Percentiles rank a stretch among this genome's conserved stretches.
Evolutionary conservation across 2,113 vertebrate species (phyloP).

Genomic region (Apteryx mantelli): DNA sequence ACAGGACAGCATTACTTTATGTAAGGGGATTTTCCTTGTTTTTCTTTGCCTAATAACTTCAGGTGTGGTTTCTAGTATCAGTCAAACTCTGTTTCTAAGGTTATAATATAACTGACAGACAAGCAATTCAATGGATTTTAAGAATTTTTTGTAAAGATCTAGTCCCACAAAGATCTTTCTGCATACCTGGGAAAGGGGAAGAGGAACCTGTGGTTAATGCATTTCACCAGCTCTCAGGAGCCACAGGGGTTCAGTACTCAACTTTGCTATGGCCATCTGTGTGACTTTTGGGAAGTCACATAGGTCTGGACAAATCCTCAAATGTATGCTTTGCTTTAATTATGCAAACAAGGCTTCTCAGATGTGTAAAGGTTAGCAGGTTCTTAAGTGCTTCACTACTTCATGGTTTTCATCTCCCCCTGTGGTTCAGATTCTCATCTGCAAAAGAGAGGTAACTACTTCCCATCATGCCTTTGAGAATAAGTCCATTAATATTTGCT

Average conservation of each 20-base stretch:
- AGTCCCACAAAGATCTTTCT: neutral
- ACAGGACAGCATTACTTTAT: neutral
- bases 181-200: neutral
- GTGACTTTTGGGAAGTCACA: neutral
- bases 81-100: neutral
- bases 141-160: neutral
- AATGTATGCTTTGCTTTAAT: neutral
- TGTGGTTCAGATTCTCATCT: neutral
- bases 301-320: neutral
- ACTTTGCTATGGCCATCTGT: neutral
- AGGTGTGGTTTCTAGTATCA: slow-evolving; percentile 23
- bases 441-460: neutral
- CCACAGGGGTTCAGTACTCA: neutral
- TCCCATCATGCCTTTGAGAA: neutral
- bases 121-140: neutral
- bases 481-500: neutral
- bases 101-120: neutral
- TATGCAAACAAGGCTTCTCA: neutral
- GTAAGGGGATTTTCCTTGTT: neutral
- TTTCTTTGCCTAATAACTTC: neutral
- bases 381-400: neutral
- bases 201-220: neutral
- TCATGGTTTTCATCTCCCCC: neutral
- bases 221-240: neutral
- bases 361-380: neutral